A percentile compares a stretch with the other conserved stretches of the same genome.
phyloP scores from a whole-genome alignment of 2,113 vertebrate genomes.

The Hemichromis elongatus region DNA sequence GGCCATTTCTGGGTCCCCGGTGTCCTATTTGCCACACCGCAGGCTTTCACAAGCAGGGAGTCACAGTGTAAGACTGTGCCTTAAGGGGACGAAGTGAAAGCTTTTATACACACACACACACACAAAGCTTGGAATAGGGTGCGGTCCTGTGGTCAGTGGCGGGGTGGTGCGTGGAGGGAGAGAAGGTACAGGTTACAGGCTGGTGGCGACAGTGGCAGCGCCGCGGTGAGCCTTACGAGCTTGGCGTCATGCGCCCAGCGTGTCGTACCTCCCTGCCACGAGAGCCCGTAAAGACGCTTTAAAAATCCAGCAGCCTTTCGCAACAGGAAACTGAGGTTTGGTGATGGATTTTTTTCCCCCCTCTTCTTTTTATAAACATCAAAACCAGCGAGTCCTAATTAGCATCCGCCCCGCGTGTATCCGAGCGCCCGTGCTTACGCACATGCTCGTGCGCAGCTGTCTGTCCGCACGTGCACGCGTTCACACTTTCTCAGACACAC shows the following conservation, averaged over 20 bases:
- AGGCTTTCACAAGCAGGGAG: slow-evolving; percentile 57
- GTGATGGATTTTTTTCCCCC: slow-evolving; percentile 28
- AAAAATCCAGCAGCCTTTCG: slow-evolving; percentile 32
- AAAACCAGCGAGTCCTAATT: slow-evolving; percentile 45
- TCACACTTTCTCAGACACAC: background rate
- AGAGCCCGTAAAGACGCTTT: slow-evolving; percentile 28
- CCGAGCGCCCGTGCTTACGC: background rate
- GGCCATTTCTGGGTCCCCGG: slow-evolving; percentile 42
- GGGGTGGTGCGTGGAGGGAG: background rate
- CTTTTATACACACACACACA: background rate
- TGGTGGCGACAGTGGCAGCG: slow-evolving; percentile 54
- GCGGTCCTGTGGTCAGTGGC: slow-evolving; percentile 39
- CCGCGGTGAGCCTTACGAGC: slow-evolving; percentile 65
- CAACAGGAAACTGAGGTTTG: slow-evolving; percentile 62
- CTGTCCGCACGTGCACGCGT: background rate
- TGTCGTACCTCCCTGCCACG: slow-evolving; percentile 39
- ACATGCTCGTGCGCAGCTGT: background rate
- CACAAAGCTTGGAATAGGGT: slow-evolving; percentile 27
- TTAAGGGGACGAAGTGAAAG: slow-evolving; percentile 7
- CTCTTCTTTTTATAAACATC: slow-evolving; percentile 55
- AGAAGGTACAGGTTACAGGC: slow-evolving; percentile 43
- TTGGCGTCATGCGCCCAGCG: slow-evolving; percentile 33
- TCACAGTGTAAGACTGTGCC: slow-evolving; percentile 18
- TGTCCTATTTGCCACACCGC: slow-evolving; percentile 40
- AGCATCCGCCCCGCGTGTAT: background rate